Base-by-base conservation (phyloP, 1,140 invertebrate species). In the Drosophila orosa region DNA sequence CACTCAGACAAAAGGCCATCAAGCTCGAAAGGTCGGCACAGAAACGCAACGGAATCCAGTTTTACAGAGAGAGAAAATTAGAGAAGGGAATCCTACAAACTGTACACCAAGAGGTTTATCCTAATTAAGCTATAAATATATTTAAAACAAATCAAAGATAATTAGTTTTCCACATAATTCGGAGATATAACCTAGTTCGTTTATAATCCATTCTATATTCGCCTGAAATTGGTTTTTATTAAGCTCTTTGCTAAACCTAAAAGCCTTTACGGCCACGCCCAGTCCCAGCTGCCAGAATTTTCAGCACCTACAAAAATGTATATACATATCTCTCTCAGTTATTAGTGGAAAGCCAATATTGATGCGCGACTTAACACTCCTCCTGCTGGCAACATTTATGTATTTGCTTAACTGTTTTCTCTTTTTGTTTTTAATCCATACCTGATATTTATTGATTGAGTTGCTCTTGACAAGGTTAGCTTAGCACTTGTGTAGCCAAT, bases 1-100 rank as follows among this genome's bases (percentile, higher is more conserved):
- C 85, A 89, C 84, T 89, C 84, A 89, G 80, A 89, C 84, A 89
- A 89, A 89, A 87, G 84, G 80, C 85, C 80, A 89, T 89, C 84
- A 83, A 69, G 83, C 83, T 59, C 74, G 78, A 71, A 74, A 63
- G 39, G 35, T 63, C 66, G 80, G 40, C 58, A 60, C 74, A 73
- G 62, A 74, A 81, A 83, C 84, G 84, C 79, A 89, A 89, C 76
- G 73, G 27, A 27, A 33, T 65, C 45, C 60, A 61, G 17, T 44
- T 10, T 5, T 19, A 24, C 63, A 48, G 15, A 29, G 42, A 15
- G 4, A 62, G 22, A 66, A 66, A 25, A 12, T 4, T n/a, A n/a
- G n/a, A n/a, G n/a, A n/a, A n/a, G n/a, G n/a, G n/a, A n/a, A n/a
- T n/a, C n/a, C n/a, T n/a, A n/a, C n/a, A n/a, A n/a, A n/a, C n/a